Evolutionary conservation across 2,113 vertebrate genomes (phyloP).

Genomic region (Nesogale talazaci): DNA sequence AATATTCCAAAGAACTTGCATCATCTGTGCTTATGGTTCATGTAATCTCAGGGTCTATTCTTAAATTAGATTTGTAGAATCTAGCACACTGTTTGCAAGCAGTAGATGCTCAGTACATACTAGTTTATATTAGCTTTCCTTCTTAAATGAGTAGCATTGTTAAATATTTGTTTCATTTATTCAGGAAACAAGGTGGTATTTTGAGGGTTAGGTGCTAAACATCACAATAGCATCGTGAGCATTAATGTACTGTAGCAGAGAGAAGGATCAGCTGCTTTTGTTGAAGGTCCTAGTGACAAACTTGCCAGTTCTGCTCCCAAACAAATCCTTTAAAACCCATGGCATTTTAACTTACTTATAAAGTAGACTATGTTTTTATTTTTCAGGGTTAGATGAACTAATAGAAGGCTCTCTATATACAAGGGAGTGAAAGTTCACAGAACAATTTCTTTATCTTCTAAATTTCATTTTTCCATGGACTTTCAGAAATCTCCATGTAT

Average conservation of each 20-base stretch:
- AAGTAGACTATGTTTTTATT: background rate
- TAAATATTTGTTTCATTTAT: background rate
- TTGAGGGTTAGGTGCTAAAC: background rate
- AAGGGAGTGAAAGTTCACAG: too few relatives aligned
- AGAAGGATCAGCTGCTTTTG: background rate
- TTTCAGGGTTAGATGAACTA: background rate
- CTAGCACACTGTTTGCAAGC: background rate
- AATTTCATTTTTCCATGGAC: too few relatives aligned
- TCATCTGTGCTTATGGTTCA: background rate
- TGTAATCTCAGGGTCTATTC: background rate
- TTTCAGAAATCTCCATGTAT: too few relatives aligned
- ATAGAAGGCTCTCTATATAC: background rate
- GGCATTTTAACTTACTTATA: background rate
- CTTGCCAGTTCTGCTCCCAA: background rate
- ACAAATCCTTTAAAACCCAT: background rate
- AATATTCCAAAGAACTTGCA: background rate
- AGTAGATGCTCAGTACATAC: background rate
- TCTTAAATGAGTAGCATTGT: conserved; percentile 11
- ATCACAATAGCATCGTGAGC: background rate
- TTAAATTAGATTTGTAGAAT: background rate
- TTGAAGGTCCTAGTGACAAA: background rate
- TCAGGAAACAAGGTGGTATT: background rate
- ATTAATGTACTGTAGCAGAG: background rate
- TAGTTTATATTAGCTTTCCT: background rate
- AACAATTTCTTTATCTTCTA: too few relatives aligned